Conservation (phyloP, 2,797 vertebrate species). For the Scomberomorus guttatus region DNA sequence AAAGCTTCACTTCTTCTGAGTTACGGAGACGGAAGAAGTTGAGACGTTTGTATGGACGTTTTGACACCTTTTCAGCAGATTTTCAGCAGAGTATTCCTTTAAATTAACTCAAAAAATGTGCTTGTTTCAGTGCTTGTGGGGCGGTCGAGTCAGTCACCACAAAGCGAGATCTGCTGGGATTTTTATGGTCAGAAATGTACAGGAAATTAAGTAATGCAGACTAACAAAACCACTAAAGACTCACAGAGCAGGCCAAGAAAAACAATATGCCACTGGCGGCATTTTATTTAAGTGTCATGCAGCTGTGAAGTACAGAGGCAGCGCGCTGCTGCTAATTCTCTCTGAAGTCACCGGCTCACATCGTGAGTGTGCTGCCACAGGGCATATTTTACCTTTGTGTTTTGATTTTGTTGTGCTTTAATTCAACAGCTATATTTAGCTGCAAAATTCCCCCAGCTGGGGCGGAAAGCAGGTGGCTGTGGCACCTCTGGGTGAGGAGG, state of each 20-base stretch:
- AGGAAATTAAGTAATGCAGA: conserved; percentile 56
- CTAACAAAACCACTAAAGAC: conserved; percentile 65
- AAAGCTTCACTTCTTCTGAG: neutral
- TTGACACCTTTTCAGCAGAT: no score
- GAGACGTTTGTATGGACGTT: no score
- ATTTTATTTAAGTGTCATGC: conserved; percentile 67
- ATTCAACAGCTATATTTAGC: conserved; percentile 82
- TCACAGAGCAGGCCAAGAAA: conserved; percentile 48
- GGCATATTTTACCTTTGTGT: conserved; percentile 74
- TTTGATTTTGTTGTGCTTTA: conserved; percentile 78
- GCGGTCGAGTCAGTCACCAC: conserved; percentile 25
- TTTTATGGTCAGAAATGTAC: conserved; percentile 52
- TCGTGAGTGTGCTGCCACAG: conserved; percentile 54
- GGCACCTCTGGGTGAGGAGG: conserved; percentile 58
- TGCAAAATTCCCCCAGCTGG: conserved; percentile 81
- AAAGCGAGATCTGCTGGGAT: conserved; percentile 32
- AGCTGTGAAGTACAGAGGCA: conserved; percentile 72
- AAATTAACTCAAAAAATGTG: neutral
- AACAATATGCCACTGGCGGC: conserved; percentile 58
- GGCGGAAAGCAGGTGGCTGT: conserved; percentile 82
- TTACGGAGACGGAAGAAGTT: neutral
- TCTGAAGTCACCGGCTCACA: conserved; percentile 74
- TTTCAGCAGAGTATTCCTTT: neutral
- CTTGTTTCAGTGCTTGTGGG: conserved; percentile 16
- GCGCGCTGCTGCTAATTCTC: conserved; percentile 59